Evolutionary conservation across 2,888 invertebrate species (phyloP), one percentile per base, ranked within the genome.

Genomic region (Belgica antarctica): DNA sequence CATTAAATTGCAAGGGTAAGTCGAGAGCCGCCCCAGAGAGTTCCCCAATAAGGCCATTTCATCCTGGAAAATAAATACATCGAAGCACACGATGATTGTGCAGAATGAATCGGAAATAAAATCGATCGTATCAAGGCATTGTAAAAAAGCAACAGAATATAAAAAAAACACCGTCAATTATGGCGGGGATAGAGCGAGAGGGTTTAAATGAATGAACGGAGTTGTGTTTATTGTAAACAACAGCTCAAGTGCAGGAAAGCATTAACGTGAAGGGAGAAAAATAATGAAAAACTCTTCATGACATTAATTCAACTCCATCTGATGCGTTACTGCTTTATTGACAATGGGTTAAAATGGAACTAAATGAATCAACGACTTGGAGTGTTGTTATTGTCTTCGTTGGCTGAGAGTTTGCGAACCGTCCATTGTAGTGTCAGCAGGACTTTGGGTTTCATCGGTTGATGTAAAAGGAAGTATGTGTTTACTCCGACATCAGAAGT

Each of bases 231-330:
- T 25, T 59, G 59, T 59, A 59, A 59, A 59, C 59, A 59, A 19
- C 24, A 59, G 59, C 17, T n/a, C 25, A 12, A 59, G 25, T 24
- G 27, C 12, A 5, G 7, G 59, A 27, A 59, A 59, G 22, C 27
- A 59, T 59, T 59, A 59, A 59, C 22, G 25, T 22, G 59, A 27
- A 59, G 59, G 27, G 59, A 22, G 15, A 59, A 19, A 59, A 3
- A 19, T 27, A 59, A 27, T 24, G 59, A 27, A 59, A 59, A 59
- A 19, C 59, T n/a, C 59, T 59, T 25, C 4, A 25, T 15, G 5
- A 25, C 27, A 59, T 59, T 59, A 59, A 59, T 59, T 59, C 59
- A 19, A 59, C 52, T 52, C 22, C 52, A 52, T 22, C 17, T 52
- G 17, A 7, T 52, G 52, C 52, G 3, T 52, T 17, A 52, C n/a